Evolutionary conservation across 1,140 invertebrate genomes (phyloP).

Genomic region (Bombus confusus): DNA sequence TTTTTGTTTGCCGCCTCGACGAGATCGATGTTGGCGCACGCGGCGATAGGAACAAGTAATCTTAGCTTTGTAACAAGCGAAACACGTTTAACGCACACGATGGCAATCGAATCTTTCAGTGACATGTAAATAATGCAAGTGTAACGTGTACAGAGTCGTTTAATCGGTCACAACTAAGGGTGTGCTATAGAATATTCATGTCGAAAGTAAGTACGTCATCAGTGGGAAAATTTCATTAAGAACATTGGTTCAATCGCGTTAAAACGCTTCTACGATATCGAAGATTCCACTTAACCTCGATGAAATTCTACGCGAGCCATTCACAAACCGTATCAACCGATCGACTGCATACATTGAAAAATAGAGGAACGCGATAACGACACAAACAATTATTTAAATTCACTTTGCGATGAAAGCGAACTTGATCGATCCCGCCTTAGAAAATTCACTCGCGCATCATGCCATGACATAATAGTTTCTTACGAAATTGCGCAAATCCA

Average conservation of each 20-base stretch:
- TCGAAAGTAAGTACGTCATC: not conserved
- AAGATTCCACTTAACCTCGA: too few species aligned
- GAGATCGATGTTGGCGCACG: conserved; percentile 12
- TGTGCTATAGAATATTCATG: not conserved
- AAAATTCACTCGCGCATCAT: not conserved
- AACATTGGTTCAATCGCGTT: too few species aligned
- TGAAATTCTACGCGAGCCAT: too few species aligned
- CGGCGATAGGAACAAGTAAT: conserved; percentile 4
- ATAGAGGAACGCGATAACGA: too few species aligned
- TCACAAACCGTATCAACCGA: too few species aligned
- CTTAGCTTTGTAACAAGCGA: conserved; percentile 20
- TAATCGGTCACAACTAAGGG: not conserved
- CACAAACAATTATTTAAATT: not conserved
- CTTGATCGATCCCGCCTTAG: too few species aligned
- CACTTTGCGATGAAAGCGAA: not conserved
- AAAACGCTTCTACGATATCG: too few species aligned
- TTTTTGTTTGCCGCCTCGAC: conserved; percentile 31
- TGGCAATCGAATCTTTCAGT: conserved; percentile 1
- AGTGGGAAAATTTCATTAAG: too few species aligned
- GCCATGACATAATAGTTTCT: not conserved
- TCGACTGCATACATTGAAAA: too few species aligned
- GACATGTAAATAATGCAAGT: conserved; percentile 7
- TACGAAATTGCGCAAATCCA: not conserved
- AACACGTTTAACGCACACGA: conserved; percentile 10
- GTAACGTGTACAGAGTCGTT: not conserved